Evolutionary conservation across 1,140 invertebrate species (phyloP), one percentile per base, ranked within the genome.

Genomic region (Pogonomyrmex californicus): DNA sequence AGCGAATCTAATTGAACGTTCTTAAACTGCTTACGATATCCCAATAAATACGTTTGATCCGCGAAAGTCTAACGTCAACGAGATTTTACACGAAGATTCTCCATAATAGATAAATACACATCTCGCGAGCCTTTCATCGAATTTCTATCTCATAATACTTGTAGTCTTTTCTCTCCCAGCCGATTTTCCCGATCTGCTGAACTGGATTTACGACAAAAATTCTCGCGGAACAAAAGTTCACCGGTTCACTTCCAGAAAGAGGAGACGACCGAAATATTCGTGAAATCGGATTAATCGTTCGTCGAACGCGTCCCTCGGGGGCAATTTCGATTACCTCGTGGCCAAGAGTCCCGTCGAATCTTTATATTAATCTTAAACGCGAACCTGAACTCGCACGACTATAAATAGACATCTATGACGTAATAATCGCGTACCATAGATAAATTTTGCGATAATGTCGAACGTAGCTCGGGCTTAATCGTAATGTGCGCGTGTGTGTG

Each of bases 1-100:
- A 89, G 88, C 82, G 41, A 86, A 76, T 89, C 38, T 89, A 79
- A 75, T 51, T 60, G 65, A 85, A 75, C 58, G 38, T 88, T 75
- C 56, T 73, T 82, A 47, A 60, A 88, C 33, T 81, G 86, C 54
- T 78, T 71, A 58, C 10, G 33, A 65, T 88, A 88, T 33, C 23
- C n/a, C 12, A 62, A 58, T 58, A 10, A 56, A n/a, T 44, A 41
- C 23, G 49, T 87, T 9, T 38, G 58, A 70, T 47, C 23, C 68
- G 30, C 30, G 30, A 68, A 58, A 86, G 82, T 88, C 68, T 85
- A 73, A 68, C 77, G 81, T 54, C 73, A n/a, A 82, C 56, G 58
- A 68, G 38, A 63, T 62, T 68, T 54, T 38, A 14, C 23, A 23
- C 38, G 30, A 49, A 73, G 60, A 47, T 73, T 75, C 17, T 44